phyloP scores from a whole-genome alignment of 2,888 invertebrate species.

The Drosophila eohydei region DNA sequence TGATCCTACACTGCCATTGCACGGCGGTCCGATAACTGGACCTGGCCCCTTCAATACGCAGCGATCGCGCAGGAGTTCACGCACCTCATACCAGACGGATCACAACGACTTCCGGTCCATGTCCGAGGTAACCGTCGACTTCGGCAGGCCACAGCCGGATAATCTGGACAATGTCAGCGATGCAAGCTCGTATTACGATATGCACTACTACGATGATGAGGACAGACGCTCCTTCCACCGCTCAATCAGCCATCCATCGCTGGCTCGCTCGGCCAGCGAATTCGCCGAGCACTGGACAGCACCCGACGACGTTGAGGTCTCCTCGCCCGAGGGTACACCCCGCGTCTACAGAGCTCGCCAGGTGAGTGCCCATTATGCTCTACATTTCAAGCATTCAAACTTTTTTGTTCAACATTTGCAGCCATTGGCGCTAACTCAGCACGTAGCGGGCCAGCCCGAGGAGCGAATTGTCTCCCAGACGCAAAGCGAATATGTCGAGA shows the following conservation, averaged over 20 bases:
- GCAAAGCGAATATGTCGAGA: constrained; percentile 83
- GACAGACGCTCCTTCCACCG: constrained; percentile 89
- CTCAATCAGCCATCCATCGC: constrained; percentile 92
- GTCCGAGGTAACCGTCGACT: constrained; percentile 96
- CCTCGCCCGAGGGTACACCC: constrained; percentile 86
- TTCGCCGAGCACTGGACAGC: constrained; percentile 94
- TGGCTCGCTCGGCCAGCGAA: constrained; percentile 93
- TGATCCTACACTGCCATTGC: constrained; percentile 85
- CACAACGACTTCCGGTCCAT: constrained; percentile 93
- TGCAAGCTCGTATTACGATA: constrained; percentile 88
- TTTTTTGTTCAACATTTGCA: constrained; percentile 51
- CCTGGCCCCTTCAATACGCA: constrained; percentile 66
- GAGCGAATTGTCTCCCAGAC: constrained; percentile 82
- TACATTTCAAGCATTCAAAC: background rate
- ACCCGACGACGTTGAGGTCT: constrained; percentile 85
- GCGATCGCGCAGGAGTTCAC: constrained; percentile 87
- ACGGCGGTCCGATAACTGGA: constrained; percentile 22
- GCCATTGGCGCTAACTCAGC: constrained; percentile 70
- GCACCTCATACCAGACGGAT: constrained; percentile 89
- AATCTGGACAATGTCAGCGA: constrained; percentile 90
- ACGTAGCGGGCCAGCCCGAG: constrained; percentile 31
- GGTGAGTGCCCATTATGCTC: constrained; percentile 61
- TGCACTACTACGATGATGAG: constrained; percentile 87
- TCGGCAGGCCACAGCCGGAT: constrained; percentile 90
- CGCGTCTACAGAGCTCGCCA: constrained; percentile 85